phyloP scores from a whole-genome alignment of 2,113 vertebrate genomes.

The Ornithorhynchus anatinus region DNA sequence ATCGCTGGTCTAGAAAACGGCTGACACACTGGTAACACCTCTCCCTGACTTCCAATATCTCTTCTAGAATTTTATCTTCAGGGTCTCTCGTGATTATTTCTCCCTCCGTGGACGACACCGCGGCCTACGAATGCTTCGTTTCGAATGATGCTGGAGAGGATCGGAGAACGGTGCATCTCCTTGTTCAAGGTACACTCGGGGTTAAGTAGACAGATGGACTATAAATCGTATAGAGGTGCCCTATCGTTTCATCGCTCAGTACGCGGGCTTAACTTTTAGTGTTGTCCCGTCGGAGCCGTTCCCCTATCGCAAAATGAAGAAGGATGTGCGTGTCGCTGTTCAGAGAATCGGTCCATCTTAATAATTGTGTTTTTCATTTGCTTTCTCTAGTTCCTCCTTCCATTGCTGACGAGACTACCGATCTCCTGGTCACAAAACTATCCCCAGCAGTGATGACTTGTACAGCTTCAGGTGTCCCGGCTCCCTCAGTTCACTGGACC shows the following conservation, averaged over 20 bases:
- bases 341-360: not conserved
- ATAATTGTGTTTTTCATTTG: not conserved
- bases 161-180: conserved; percentile 76
- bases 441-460: conserved; percentile 86
- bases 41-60: conserved; percentile 24
- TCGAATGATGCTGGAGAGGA: conserved; percentile 88
- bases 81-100: conserved; percentile 93
- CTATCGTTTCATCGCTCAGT: no score
- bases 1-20: no score
- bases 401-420: conserved; percentile 90
- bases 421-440: conserved; percentile 83
- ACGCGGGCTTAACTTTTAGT: not conserved
- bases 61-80: conserved; percentile 86
- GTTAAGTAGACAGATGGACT: not conserved
- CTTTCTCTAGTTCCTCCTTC: conserved; percentile 86
- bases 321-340: not conserved
- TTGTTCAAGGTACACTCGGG: conserved; percentile 81
- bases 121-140: conserved; percentile 84
- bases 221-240: not conserved
- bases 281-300: not conserved
- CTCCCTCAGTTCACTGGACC: conserved; percentile 86
- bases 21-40: no score
- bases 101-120: conserved; percentile 90
- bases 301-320: not conserved
- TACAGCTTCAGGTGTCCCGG: conserved; percentile 85